These are phyloP conservation scores for Epizoanthus scotinus DNA, from an alignment of 92 coral and sea anemone species.

Conservation along the genomic window DNA sequence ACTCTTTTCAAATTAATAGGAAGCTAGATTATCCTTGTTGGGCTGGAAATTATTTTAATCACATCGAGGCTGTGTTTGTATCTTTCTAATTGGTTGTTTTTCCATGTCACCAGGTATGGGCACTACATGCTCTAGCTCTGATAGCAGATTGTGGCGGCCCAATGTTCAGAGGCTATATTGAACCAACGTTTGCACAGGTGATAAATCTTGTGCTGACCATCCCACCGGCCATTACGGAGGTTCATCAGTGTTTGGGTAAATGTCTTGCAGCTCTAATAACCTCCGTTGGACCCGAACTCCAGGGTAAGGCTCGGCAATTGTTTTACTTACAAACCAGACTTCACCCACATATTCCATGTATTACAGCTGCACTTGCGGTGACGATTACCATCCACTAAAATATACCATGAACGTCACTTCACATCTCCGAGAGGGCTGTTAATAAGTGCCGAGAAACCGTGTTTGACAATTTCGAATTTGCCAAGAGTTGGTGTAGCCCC, in stretches of 20 bases:
- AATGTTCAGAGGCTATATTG: constrained; percentile 96
- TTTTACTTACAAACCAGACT: neutral
- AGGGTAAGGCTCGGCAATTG: constrained; percentile 55
- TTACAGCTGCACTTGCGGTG: too few relatives aligned
- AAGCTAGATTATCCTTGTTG: too few relatives aligned
- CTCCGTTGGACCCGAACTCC: constrained; percentile 96
- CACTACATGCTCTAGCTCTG: constrained; percentile 92
- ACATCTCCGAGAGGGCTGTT: too few relatives aligned
- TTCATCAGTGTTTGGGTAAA: constrained; percentile 97
- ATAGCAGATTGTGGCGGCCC: constrained; percentile 99
- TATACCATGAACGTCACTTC: too few relatives aligned
- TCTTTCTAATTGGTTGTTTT: neutral
- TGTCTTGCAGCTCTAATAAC: constrained; percentile 94
- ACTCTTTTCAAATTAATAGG: too few relatives aligned
- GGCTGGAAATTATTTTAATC: neutral
- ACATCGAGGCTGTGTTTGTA: neutral
- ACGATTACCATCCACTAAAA: too few relatives aligned
- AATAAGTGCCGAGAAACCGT: too few relatives aligned
- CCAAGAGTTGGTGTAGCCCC: too few relatives aligned
- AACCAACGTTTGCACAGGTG: constrained; percentile 93
- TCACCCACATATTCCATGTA: too few relatives aligned
- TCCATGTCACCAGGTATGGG: constrained; percentile 82
- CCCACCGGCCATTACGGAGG: constrained; percentile 93
- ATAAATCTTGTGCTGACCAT: constrained; percentile 85
- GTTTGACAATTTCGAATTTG: too few relatives aligned